phyloP scores from a whole-genome alignment of 2,797 vertebrate genomes.

The Macropus fuliginosus region DNA sequence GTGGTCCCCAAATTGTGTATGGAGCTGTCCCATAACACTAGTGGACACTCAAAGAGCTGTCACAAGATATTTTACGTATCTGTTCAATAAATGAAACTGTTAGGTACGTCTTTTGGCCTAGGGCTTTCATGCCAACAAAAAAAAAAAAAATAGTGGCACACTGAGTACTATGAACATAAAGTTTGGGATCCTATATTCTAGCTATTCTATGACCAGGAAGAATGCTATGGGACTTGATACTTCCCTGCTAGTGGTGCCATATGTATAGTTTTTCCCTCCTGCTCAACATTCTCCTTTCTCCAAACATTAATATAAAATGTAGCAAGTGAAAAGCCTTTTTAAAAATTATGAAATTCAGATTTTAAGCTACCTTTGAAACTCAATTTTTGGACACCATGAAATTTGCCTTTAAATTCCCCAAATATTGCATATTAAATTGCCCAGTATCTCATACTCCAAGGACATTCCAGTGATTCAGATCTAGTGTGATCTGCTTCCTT shows the following conservation, averaged over 20 bases:
- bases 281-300: background rate
- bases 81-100: too few species aligned
- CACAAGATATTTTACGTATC: background rate
- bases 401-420: background rate
- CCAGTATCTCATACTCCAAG: background rate
- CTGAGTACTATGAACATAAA: background rate
- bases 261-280: background rate
- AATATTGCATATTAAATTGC: background rate
- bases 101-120: too few species aligned
- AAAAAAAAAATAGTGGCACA: background rate
- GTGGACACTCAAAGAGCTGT: background rate
- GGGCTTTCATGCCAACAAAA: background rate
- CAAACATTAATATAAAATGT: background rate
- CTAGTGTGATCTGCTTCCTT: fast-evolving
- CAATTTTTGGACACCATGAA: background rate
- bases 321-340: background rate
- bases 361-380: background rate
- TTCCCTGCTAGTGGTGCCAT: background rate
- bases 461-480: background rate
- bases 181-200: background rate
- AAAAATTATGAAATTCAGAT: constrained; percentile 10
- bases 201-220: background rate
- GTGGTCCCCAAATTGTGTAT: too few species aligned
- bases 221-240: background rate
- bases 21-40: too few species aligned